These are phyloP conservation scores for Bergia sp. DNA, from an alignment of 92 coral and sea anemone genomes.

Conservation along the genomic window DNA sequence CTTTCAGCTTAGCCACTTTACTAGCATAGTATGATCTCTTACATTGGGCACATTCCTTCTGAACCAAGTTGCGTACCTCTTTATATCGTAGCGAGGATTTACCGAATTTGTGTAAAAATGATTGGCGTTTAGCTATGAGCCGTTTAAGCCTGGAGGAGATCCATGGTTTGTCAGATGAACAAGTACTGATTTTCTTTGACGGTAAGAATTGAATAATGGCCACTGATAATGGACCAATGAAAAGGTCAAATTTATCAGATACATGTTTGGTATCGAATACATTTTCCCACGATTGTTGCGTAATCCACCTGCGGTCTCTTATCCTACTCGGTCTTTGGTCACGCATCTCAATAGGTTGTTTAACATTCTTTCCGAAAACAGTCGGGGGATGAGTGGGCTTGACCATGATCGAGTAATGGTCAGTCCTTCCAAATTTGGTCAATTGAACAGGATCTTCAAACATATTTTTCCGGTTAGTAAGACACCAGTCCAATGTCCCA, in stretches of 20 bases:
- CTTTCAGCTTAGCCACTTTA: slow-evolving; percentile 31
- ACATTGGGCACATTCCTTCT: slow-evolving; percentile 39
- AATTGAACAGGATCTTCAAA: background rate
- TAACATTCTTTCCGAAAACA: background rate
- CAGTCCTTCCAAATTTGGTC: slow-evolving; percentile 19
- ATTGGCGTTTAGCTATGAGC: background rate
- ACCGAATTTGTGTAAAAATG: background rate
- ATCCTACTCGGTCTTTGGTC: background rate
- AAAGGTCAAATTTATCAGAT: slow-evolving; percentile 5
- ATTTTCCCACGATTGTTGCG: background rate
- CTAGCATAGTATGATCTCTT: slow-evolving; percentile 23
- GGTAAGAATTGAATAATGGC: background rate
- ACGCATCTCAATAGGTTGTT: background rate
- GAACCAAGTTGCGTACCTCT: slow-evolving; percentile 25
- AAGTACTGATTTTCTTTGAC: background rate
- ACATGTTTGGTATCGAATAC: background rate
- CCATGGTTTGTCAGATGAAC: slow-evolving; percentile 40
- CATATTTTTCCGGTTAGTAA: slow-evolving; percentile 13
- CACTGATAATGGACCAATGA: background rate
- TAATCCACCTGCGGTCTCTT: background rate
- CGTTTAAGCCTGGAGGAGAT: slow-evolving; percentile 16
- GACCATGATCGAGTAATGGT: background rate
- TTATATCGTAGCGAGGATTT: slow-evolving; percentile 39
- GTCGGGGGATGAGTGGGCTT: background rate
- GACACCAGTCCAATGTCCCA: slow-evolving; percentile 21